phyloP scores from a whole-genome alignment of 2,888 invertebrate genomes.

The Diloba caeruleocephala region DNA sequence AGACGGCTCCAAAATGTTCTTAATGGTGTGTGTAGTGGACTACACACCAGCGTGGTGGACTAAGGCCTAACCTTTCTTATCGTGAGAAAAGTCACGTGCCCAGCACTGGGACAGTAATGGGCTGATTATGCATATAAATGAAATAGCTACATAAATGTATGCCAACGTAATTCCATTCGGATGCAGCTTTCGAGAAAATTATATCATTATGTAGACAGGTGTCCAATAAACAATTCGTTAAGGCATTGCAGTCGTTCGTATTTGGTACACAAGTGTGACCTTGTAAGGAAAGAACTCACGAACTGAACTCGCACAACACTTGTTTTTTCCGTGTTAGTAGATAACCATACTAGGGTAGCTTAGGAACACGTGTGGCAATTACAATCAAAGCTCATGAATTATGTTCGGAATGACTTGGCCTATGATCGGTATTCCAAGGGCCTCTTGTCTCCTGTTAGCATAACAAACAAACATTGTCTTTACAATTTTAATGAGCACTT shows the following conservation, averaged over 20 bases:
- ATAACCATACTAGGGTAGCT: conserved; percentile 24
- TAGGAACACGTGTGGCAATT: conserved; percentile 33
- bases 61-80: too few species aligned
- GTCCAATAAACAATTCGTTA: conserved; percentile 31
- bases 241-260: conserved; percentile 35
- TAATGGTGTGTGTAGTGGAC: too few species aligned
- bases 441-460: conserved; percentile 45
- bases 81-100: too few species aligned
- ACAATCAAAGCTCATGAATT: conserved; percentile 41
- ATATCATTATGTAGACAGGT: conserved; percentile 55
- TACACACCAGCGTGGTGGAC: too few species aligned
- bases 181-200: conserved; percentile 41
- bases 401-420: conserved; percentile 48
- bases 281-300: conserved; percentile 30
- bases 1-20: too few species aligned
- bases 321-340: conserved; percentile 26
- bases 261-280: conserved; percentile 34
- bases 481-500: conserved; percentile 53
- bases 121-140: too few species aligned
- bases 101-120: too few species aligned
- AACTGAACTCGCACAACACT: conserved; percentile 23
- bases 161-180: conserved; percentile 11
- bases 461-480: conserved; percentile 51
- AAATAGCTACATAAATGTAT: conserved; percentile 11
- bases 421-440: conserved; percentile 62